Evolutionary conservation across 2,113 vertebrate species (phyloP).

Genomic region (Symphodus melops): DNA sequence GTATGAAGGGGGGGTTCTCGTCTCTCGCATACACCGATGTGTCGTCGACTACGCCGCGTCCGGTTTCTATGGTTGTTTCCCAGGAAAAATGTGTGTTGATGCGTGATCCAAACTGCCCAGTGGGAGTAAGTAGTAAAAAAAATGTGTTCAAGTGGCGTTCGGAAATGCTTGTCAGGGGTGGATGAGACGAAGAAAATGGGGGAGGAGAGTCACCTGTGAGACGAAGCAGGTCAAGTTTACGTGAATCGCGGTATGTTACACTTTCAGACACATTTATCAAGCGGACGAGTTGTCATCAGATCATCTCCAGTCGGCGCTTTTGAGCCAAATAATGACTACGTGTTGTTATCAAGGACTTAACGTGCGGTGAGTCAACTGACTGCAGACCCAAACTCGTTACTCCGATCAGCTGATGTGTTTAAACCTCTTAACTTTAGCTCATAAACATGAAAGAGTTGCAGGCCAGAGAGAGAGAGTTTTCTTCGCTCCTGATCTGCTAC

Average conservation of each 20-base stretch:
- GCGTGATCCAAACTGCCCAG: background rate
- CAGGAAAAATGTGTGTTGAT: constrained; percentile 1
- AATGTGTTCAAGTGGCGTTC: constrained; percentile 7
- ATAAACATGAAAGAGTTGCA: constrained; percentile 5
- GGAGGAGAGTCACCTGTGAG: constrained; percentile 70
- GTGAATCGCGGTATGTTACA: constrained; percentile 48
- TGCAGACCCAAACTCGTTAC: background rate
- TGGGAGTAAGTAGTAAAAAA: constrained; percentile 4
- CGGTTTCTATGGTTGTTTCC: constrained; percentile 54
- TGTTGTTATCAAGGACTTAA: constrained; percentile 51
- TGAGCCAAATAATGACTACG: constrained; percentile 22
- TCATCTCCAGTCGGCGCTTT: constrained; percentile 38
- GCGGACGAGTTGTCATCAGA: constrained; percentile 45
- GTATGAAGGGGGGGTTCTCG: background rate
- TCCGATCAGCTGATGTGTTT: constrained; percentile 30
- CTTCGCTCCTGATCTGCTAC: background rate
- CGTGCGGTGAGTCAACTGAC: constrained; percentile 59
- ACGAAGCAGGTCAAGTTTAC: constrained; percentile 59
- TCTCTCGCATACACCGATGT: constrained; percentile 35
- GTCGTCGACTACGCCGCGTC: constrained; percentile 73
- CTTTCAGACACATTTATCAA: constrained; percentile 59
- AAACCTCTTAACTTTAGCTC: constrained; percentile 36
- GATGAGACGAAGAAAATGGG: constrained; percentile 35
- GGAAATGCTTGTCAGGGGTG: constrained; percentile 25
- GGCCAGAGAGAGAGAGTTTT: constrained; percentile 36